Evolutionary conservation across 2,888 invertebrate species (phyloP).

Genomic region (Drosophila mercatorum): DNA sequence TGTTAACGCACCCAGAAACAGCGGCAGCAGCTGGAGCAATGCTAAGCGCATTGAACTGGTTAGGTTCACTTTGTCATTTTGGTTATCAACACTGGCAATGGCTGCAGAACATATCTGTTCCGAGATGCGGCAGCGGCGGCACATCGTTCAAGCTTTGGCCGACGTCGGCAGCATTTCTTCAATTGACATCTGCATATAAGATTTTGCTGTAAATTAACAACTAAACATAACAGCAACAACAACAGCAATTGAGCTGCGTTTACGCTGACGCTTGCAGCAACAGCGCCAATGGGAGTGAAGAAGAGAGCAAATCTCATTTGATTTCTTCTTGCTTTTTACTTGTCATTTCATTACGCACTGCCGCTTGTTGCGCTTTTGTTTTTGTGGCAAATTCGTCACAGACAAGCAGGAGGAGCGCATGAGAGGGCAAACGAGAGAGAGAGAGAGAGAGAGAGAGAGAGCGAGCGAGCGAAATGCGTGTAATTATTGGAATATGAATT

Average conservation of each 20-base stretch:
- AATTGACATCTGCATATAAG: slow-evolving; percentile 42
- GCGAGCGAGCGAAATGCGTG: not conserved
- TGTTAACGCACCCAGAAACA: slow-evolving; percentile 9
- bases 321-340: slow-evolving; percentile 22
- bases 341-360: slow-evolving; percentile 36
- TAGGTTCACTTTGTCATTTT: slow-evolving; percentile 56
- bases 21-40: slow-evolving; percentile 43
- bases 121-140: slow-evolving; percentile 13
- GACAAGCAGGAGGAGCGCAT: not conserved
- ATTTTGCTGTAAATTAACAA: slow-evolving; percentile 14
- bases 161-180: slow-evolving; percentile 31
- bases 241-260: slow-evolving; percentile 20
- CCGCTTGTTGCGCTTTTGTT: slow-evolving; percentile 44
- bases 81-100: slow-evolving; percentile 66
- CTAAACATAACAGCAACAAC: slow-evolving; percentile 8
- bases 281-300: not conserved
- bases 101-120: slow-evolving; percentile 22
- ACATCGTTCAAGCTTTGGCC: slow-evolving; percentile 40
- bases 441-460: too few species aligned
- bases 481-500: slow-evolving; percentile 16
- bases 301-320: slow-evolving; percentile 20
- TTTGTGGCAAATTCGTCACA: slow-evolving; percentile 3
- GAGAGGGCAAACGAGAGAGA: not conserved
- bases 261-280: too few species aligned
- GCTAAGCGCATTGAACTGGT: slow-evolving; percentile 76